A percentile compares a stretch with the other conserved stretches of the same genome.
phyloP scores from a whole-genome alignment of 1,140 invertebrate species.

The Arion vulgaris region DNA sequence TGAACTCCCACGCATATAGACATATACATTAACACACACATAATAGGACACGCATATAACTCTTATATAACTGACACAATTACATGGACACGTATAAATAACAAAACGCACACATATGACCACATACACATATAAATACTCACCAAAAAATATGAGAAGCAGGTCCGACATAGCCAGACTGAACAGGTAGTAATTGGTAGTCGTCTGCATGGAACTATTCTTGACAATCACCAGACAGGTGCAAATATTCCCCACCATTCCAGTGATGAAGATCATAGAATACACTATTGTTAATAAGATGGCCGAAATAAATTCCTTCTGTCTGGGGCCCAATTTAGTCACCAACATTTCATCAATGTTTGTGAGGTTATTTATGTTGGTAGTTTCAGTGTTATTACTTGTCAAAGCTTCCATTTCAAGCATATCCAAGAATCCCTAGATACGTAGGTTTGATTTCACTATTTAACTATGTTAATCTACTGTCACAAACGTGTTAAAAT shows the following conservation, averaged over 20 bases:
- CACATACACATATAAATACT: slow-evolving; percentile 57
- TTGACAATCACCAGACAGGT: slow-evolving; percentile 66
- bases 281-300: slow-evolving; percentile 61
- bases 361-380: slow-evolving; percentile 5
- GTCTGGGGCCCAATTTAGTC: slow-evolving; percentile 46
- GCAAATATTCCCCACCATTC: slow-evolving; percentile 65
- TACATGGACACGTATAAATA: no score
- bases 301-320: slow-evolving; percentile 44
- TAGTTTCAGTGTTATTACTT: neutral
- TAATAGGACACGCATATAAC: no score
- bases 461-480: no score
- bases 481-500: no score
- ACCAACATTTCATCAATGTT: slow-evolving; percentile 42
- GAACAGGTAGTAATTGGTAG: slow-evolving; percentile 91
- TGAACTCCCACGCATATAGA: no score
- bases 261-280: slow-evolving; percentile 62
- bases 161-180: slow-evolving; percentile 93
- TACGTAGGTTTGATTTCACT: no score
- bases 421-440: neutral
- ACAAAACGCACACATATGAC: no score
- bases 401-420: neutral
- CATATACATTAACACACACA: no score
- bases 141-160: slow-evolving; percentile 79
- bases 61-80: no score
- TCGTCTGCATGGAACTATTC: slow-evolving; percentile 79